Percentiles rank a stretch among this genome's conserved stretches.
Evolutionary conservation across 2,113 vertebrate species (phyloP).

Genomic region (Chinchilla lanigera): DNA sequence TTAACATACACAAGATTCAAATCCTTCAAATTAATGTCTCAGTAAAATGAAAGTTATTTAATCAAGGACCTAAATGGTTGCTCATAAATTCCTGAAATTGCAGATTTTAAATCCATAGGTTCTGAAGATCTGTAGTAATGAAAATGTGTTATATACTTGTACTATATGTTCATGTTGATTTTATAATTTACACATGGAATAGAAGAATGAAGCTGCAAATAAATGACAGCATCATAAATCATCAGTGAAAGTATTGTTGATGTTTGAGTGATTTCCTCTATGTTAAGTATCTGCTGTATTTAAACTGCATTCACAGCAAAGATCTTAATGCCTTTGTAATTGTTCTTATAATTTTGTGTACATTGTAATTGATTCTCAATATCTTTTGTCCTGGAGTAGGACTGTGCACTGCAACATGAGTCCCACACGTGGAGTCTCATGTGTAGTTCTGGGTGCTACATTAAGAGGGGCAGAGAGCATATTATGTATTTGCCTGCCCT

Average conservation of each 20-base stretch:
- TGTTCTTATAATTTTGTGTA: slow-evolving; percentile 2
- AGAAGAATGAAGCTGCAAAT: slow-evolving; percentile 15
- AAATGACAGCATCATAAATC: slow-evolving; percentile 44
- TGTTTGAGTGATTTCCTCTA: slow-evolving; percentile 52
- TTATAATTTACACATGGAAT: slow-evolving; percentile 23
- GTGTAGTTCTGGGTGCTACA: slow-evolving; percentile 35
- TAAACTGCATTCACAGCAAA: slow-evolving; percentile 49
- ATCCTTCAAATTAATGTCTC: slow-evolving; percentile 56
- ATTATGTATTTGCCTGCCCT: neutral
- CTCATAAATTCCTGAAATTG: slow-evolving; percentile 54
- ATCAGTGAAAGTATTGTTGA: slow-evolving; percentile 20
- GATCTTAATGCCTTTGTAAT: slow-evolving; percentile 36
- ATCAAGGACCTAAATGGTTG: slow-evolving; percentile 49
- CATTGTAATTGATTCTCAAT: slow-evolving; percentile 39
- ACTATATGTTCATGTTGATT: neutral
- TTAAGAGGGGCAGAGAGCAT: slow-evolving; percentile 40
- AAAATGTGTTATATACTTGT: slow-evolving; percentile 19
- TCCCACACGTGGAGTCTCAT: neutral
- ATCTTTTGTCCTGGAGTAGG: slow-evolving; percentile 53
- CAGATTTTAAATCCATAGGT: slow-evolving; percentile 52
- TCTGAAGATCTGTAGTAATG: slow-evolving; percentile 27
- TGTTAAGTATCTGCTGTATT: slow-evolving; percentile 51
- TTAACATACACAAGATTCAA: slow-evolving; percentile 47
- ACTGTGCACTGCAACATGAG: neutral
- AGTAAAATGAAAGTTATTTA: slow-evolving; percentile 60